Evolutionary conservation across 2,797 vertebrate species (phyloP).

Genomic region (Emys orbicularis): DNA sequence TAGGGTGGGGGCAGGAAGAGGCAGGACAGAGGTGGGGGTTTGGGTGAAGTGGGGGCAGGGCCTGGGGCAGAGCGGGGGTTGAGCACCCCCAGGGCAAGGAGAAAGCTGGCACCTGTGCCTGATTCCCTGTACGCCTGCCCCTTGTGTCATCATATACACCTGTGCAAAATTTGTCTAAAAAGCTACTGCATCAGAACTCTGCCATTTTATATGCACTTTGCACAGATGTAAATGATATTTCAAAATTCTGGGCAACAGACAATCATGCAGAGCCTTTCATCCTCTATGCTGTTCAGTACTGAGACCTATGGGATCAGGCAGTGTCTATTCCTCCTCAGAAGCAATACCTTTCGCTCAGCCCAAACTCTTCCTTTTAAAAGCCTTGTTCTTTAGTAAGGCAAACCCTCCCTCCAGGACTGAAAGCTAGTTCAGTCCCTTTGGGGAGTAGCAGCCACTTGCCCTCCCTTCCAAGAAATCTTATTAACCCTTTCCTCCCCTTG

Average conservation of each 20-base stretch:
- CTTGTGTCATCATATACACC: neutral
- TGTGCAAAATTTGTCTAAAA: neutral
- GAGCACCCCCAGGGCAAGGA: too few species aligned
- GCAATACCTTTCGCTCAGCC: conserved; percentile 43
- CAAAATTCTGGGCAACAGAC: conserved; percentile 66
- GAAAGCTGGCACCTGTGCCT: too few species aligned
- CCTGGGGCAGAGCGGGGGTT: too few species aligned
- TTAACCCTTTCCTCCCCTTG: neutral
- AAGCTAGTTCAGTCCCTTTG: neutral
- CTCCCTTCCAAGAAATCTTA: conserved; percentile 68
- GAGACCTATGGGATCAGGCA: conserved; percentile 27
- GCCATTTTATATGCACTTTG: conserved; percentile 38
- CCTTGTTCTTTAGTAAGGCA: conserved; percentile 45
- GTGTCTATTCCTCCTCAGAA: conserved; percentile 69
- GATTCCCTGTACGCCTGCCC: neutral
- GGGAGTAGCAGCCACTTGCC: neutral
- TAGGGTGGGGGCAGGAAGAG: too few species aligned
- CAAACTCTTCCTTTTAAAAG: conserved; percentile 41
- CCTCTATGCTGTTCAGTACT: conserved; percentile 47
- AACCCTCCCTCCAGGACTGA: conserved; percentile 51
- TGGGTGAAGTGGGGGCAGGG: too few species aligned
- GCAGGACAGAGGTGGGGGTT: too few species aligned
- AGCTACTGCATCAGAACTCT: neutral
- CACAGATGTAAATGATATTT: conserved; percentile 56
- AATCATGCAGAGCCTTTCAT: conserved; percentile 64